Conservation (phyloP, 2,797 vertebrate genomes). For the Phalanger gymnotis region DNA sequence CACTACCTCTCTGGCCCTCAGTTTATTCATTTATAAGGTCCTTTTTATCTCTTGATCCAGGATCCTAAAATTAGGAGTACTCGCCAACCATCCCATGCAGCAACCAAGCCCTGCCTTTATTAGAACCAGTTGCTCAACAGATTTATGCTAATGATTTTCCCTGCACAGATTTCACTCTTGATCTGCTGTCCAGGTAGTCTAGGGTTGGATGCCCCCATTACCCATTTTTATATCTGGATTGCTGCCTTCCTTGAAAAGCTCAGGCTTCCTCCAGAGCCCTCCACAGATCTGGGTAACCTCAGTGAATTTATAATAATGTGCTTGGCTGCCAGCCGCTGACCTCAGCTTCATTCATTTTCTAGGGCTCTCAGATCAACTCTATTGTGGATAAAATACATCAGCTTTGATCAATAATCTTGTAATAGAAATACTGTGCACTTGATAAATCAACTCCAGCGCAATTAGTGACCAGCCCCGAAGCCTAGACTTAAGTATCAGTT, state of each 20-base stretch:
- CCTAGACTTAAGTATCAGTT: conserved; percentile 91
- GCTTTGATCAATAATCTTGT: conserved; percentile 86
- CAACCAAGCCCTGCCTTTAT: background rate
- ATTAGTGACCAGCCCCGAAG: conserved; percentile 95
- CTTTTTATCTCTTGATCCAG: background rate
- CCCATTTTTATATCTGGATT: conserved; percentile 33
- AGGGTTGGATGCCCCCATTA: background rate
- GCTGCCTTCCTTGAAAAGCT: conserved; percentile 43
- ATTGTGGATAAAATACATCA: conserved; percentile 83
- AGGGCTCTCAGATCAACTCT: conserved; percentile 72
- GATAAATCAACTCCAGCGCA: conserved; percentile 94
- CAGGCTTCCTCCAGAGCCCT: conserved; percentile 32
- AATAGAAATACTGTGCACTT: conserved; percentile 83
- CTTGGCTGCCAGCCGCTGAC: conserved; percentile 66
- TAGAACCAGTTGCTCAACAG: background rate
- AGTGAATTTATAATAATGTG: conserved; percentile 62
- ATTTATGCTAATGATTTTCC: background rate
- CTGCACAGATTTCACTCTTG: background rate
- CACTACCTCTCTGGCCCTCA: background rate
- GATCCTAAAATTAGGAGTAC: background rate
- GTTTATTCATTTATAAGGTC: background rate
- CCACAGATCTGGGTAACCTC: conserved; percentile 60
- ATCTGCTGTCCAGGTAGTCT: background rate
- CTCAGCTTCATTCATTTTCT: conserved; percentile 65
- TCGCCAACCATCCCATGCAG: background rate